Base-by-base conservation (phyloP, 2,888 invertebrate genomes). In the Scrobipalpa costella region DNA sequence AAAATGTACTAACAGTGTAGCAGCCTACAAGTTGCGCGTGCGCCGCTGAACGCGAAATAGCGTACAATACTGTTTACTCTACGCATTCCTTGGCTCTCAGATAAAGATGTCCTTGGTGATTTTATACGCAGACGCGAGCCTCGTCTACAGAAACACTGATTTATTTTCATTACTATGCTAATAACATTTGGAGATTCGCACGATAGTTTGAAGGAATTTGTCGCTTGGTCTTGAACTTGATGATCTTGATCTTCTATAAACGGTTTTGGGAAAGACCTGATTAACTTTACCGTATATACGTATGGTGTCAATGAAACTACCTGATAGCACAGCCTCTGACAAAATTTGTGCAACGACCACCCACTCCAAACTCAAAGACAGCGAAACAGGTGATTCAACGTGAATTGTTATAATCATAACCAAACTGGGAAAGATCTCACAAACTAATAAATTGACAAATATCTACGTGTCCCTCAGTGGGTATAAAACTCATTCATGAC, bases 81-180 rank as follows among this genome's bases (percentile, higher is more conserved):
- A 80, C 85, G 80, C 88, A 90, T 90, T 83, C 88, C 88, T 79
- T 84, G 85, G 88, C 88, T 74, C 78, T 79, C 84, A 85, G 88
- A 90, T 90, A 89, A 86, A 88, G 85, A 84, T 88, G 89, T 89
- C 90, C 91, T 89, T 90, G 90, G 84, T 76, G 74, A 81, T 86
- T 87, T 84, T 85, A 82, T 84, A 80, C 80, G 69, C 76, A 80
- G 79, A 81, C 80, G 80, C 77, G 73, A 76, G 77, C 75, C 78
- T 74, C 72, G 69, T 70, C 68, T 71, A 71, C 75, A 71, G 72
- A 70, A 70, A 67, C 72, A 73, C 73, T 71, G 72, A 78, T 83
- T 78, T 83, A 81, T 81, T 84, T 78, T 72, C 75, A 82, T 81
- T 79, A 69, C 69, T 76, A 73, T 77, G 71, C 73, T 75, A 76